A percentile compares a stretch with the other conserved stretches of the same genome.
These are phyloP conservation scores for Pampus argenteus DNA, from an alignment of 2,797 vertebrate species.

Conservation along the genomic window DNA sequence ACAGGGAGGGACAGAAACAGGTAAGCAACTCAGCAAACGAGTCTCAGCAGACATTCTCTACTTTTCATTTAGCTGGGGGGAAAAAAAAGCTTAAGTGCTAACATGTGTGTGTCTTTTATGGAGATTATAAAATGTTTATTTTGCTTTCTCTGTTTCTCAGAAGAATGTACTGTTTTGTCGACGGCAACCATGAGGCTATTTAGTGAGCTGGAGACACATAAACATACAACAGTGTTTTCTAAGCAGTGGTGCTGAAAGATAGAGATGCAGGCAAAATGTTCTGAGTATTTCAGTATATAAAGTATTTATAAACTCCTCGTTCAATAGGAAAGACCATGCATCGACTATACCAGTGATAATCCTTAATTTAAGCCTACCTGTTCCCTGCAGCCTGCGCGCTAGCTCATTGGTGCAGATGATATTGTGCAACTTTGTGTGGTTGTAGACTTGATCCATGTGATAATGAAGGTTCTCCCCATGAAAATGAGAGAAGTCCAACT, in stretches of 20 bases:
- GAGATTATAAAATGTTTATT: neutral
- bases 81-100: neutral
- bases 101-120: neutral
- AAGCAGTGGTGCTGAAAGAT: neutral
- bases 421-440: constrained; percentile 91
- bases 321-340: neutral
- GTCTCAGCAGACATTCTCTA: too few relatives aligned
- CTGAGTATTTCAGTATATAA: neutral
- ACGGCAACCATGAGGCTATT: neutral
- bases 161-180: neutral
- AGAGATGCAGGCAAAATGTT: neutral
- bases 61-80: neutral
- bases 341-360: neutral
- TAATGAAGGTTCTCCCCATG: constrained; percentile 76
- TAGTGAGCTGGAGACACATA: neutral
- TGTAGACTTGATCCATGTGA: constrained; percentile 70
- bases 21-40: neutral
- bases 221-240: neutral
- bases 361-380: constrained; percentile 78
- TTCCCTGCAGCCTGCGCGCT: constrained; percentile 84
- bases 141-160: neutral
- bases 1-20: neutral
- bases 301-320: neutral
- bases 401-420: constrained; percentile 88
- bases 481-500: constrained; percentile 82